Percentiles rank a stretch among this genome's conserved stretches.
phyloP scores from a whole-genome alignment of 2,797 vertebrate genomes.

The Emys orbicularis region DNA sequence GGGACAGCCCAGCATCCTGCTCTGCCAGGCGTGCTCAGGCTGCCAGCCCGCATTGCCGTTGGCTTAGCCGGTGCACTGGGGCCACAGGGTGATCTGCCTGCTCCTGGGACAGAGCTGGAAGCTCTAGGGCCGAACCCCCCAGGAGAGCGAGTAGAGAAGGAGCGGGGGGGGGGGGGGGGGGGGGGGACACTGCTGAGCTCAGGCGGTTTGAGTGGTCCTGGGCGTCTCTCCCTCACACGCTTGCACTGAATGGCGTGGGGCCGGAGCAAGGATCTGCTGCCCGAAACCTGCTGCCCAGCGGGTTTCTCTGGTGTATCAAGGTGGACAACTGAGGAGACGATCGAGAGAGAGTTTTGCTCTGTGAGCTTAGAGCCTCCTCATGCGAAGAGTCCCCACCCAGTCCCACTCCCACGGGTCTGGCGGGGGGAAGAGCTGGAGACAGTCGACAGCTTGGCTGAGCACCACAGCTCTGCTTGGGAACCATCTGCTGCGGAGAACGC shows the following conservation, averaged over 20 bases:
- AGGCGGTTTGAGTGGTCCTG: not conserved
- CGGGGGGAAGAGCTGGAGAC: not conserved
- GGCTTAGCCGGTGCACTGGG: too few relatives aligned
- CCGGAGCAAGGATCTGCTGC: not conserved
- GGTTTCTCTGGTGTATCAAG: not conserved
- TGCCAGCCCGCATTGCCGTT: not conserved
- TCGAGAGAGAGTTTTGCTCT: not conserved
- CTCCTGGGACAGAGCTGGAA: not conserved
- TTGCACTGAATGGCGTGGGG: not conserved
- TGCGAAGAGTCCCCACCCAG: accelerated
- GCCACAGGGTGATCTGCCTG: not conserved
- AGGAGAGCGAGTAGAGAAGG: not conserved
- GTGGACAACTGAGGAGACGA: not conserved
- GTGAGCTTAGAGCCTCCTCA: accelerated
- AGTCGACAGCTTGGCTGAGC: not conserved
- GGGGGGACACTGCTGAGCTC: not conserved
- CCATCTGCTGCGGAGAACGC: too few relatives aligned
- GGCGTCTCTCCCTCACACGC: not conserved
- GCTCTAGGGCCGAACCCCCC: not conserved
- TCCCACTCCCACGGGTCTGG: too few relatives aligned
- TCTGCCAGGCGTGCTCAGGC: not conserved
- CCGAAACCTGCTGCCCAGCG: too few relatives aligned
- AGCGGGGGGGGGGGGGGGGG: not conserved
- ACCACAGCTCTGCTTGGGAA: not conserved
- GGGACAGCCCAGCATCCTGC: too few relatives aligned